phyloP scores from a whole-genome alignment of 2,113 vertebrate species.

The Platycercus adscitus region DNA sequence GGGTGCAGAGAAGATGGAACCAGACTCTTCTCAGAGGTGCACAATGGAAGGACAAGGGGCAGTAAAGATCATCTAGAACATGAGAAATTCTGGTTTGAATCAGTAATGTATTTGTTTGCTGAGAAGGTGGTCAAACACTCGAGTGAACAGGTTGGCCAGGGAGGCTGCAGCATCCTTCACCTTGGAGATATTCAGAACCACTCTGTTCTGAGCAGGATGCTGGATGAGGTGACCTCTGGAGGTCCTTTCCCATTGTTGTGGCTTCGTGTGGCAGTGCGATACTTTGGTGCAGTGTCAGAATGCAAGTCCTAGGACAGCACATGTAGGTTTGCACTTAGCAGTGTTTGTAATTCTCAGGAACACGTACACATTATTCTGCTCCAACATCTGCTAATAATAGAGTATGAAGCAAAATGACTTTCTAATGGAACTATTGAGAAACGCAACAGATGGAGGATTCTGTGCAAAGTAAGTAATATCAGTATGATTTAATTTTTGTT shows the following conservation, averaged over 20 bases:
- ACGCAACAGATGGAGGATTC: constrained; percentile 24
- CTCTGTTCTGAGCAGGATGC: background rate
- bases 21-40: background rate
- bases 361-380: background rate
- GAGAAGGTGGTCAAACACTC: background rate
- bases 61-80: background rate
- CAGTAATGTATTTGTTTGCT: background rate
- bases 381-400: constrained; percentile 34
- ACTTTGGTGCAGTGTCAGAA: background rate
- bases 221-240: background rate
- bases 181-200: background rate
- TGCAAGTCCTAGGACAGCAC: background rate
- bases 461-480: constrained; percentile 21
- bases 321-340: background rate
- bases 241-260: background rate
- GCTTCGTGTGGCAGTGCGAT: background rate
- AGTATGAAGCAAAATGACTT: background rate
- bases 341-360: background rate
- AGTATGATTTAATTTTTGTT: background rate
- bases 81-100: background rate
- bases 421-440: background rate
- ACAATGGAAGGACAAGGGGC: background rate
- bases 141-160: background rate
- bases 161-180: background rate
- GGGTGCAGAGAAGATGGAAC: background rate